Conservation (phyloP, 2,888 invertebrate genomes). For the Calliscelio sp. region DNA sequence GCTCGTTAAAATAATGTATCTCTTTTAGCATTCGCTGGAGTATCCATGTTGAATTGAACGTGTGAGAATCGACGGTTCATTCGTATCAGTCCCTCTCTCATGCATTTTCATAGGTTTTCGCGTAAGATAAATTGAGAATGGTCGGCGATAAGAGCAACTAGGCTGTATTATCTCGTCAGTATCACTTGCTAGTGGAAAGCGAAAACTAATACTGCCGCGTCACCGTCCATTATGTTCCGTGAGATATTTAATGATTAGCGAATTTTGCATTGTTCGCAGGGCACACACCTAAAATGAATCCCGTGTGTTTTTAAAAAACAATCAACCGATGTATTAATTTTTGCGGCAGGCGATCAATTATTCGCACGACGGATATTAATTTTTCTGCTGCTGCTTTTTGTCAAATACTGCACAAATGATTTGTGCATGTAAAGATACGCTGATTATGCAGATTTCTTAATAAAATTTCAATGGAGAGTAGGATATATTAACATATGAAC, state of each 20-base stretch:
- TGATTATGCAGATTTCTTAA: too few species aligned
- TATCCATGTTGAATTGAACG: background rate
- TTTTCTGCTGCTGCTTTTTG: background rate
- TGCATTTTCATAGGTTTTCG: constrained; percentile 20
- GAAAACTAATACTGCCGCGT: constrained; percentile 40
- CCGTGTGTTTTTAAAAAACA: constrained; percentile 25
- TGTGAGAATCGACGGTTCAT: background rate
- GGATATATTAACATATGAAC: too few species aligned
- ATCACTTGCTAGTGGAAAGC: constrained; percentile 40
- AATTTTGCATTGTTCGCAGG: constrained; percentile 21
- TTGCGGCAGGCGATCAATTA: background rate
- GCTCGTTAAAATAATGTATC: background rate
- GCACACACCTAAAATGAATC: constrained; percentile 6
- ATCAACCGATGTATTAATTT: constrained; percentile 3
- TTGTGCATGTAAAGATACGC: too few species aligned
- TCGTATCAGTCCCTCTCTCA: background rate
- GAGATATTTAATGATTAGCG: constrained; percentile 41
- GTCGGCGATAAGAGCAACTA: constrained; percentile 44
- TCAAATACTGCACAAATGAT: background rate
- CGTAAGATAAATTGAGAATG: constrained; percentile 41
- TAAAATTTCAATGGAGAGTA: too few species aligned
- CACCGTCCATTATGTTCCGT: constrained; percentile 33
- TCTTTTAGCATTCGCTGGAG: background rate
- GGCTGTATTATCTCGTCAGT: constrained; percentile 48
- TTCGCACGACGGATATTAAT: background rate